phyloP scores from a whole-genome alignment of 2,888 invertebrate species.

The Dicycla oo region DNA sequence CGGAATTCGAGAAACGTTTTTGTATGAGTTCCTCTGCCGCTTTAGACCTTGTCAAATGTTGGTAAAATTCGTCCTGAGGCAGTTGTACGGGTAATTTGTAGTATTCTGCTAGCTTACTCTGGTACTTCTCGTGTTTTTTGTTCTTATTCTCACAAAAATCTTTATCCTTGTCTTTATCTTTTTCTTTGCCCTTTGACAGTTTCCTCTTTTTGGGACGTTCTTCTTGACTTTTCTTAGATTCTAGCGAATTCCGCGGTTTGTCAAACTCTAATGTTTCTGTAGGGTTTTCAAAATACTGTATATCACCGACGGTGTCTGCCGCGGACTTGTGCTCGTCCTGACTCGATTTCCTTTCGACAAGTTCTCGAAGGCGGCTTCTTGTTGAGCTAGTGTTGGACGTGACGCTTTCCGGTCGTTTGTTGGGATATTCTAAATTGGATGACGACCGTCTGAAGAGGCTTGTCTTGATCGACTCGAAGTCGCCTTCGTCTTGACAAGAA shows the following conservation, averaged over 20 bases:
- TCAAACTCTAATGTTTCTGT: conserved; percentile 88
- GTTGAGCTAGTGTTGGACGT: conserved; percentile 88
- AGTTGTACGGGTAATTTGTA: conserved; percentile 86
- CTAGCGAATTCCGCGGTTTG: conserved; percentile 83
- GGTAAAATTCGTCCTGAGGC: conserved; percentile 89
- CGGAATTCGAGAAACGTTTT: conserved; percentile 86
- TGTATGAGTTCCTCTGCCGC: conserved; percentile 86
- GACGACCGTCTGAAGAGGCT: conserved; percentile 88
- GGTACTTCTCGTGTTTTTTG: conserved; percentile 87
- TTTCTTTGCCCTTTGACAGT: conserved; percentile 83
- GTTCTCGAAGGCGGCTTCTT: conserved; percentile 89
- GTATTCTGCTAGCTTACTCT: conserved; percentile 88
- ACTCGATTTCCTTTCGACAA: conserved; percentile 89
- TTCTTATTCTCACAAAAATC: conserved; percentile 81
- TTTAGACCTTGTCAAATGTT: conserved; percentile 86
- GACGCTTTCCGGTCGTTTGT: conserved; percentile 87
- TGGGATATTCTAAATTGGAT: conserved; percentile 85
- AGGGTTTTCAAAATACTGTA: conserved; percentile 89
- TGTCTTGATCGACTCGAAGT: conserved; percentile 89
- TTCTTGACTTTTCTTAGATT: conserved; percentile 83
- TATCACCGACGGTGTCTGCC: conserved; percentile 87
- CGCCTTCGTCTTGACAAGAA: conserved; percentile 89
- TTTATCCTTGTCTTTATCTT: conserved; percentile 82
- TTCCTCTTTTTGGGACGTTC: conserved; percentile 87
- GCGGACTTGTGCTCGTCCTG: conserved; percentile 88